Conservation (phyloP, 2,888 invertebrate genomes). For the Drepana falcataria region DNA sequence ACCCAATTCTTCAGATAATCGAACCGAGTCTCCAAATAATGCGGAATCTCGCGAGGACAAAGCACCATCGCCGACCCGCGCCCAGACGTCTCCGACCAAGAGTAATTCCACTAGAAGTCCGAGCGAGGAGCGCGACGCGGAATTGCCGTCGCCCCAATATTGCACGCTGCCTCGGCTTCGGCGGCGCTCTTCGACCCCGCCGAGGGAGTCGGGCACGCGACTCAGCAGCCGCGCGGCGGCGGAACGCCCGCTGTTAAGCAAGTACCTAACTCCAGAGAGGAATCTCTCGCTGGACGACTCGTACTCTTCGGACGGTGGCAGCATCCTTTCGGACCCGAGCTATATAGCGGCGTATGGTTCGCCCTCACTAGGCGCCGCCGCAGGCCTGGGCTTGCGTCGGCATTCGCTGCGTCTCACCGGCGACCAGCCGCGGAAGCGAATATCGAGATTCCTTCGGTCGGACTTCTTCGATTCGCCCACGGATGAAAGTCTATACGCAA, state of each 20-base stretch:
- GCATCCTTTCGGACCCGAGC: conserved; percentile 52
- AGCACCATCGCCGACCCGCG: conserved; percentile 3
- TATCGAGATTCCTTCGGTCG: conserved; percentile 84
- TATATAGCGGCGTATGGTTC: conserved; percentile 61
- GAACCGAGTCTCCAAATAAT: conserved; percentile 7
- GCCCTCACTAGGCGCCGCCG: conserved; percentile 16
- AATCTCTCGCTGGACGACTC: conserved; percentile 52
- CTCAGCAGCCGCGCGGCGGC: conserved; percentile 31
- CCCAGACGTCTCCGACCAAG: background rate
- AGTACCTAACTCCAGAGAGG: conserved; percentile 73
- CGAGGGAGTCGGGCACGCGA: conserved; percentile 13
- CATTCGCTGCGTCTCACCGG: conserved; percentile 46
- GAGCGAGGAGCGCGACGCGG: conserved; percentile 4
- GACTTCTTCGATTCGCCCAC: conserved; percentile 86
- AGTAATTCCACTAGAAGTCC: background rate
- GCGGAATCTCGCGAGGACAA: conserved; percentile 8
- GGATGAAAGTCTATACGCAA: conserved; percentile 82
- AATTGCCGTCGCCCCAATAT: conserved; percentile 32
- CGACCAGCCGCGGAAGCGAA: conserved; percentile 77
- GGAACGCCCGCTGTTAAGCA: conserved; percentile 77
- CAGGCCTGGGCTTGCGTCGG: conserved; percentile 34
- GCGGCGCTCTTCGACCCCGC: conserved; percentile 29
- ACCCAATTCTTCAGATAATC: conserved; percentile 22
- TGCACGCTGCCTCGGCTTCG: conserved; percentile 57
- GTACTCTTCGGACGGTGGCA: conserved; percentile 46